Conservation (phyloP, 1,140 invertebrate genomes). For the Acyrthosiphon pisum region DNA sequence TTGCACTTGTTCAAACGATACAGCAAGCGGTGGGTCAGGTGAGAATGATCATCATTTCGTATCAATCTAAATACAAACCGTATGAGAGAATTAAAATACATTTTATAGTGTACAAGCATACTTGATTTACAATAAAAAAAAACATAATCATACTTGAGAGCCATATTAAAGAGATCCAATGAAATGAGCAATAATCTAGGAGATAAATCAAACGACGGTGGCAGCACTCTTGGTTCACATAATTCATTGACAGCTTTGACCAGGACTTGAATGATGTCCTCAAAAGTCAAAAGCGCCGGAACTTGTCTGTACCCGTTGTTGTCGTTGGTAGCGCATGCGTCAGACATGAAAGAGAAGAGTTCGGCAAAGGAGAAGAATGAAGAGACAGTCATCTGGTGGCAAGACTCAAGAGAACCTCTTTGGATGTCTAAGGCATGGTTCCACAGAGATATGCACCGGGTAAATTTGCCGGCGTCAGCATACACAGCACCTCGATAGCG, state of each 20-base stretch:
- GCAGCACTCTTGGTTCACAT: constrained; percentile 52
- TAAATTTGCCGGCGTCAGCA: constrained; percentile 92
- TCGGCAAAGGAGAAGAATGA: constrained; percentile 93
- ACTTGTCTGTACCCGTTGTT: constrained; percentile 60
- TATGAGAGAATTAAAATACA: background rate
- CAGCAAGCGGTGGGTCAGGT: constrained; percentile 62
- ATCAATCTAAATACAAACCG: constrained; percentile 56
- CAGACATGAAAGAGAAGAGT: constrained; percentile 93
- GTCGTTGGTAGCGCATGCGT: constrained; percentile 67
- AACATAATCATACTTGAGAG: constrained; percentile 17
- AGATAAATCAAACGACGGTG: constrained; percentile 45
- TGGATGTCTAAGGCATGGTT: constrained; percentile 97
- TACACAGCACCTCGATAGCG: constrained; percentile 87
- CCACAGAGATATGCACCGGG: constrained; percentile 91
- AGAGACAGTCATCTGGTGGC: constrained; percentile 93
- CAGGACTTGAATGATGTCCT: constrained; percentile 65
- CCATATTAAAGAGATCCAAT: constrained; percentile 52
- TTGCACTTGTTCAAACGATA: constrained; percentile 60
- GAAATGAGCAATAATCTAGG: constrained; percentile 57
- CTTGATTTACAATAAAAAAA: background rate
- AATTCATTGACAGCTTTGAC: constrained; percentile 62
- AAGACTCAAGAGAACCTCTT: constrained; percentile 88
- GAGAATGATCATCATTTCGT: constrained; percentile 62
- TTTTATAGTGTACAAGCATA: background rate
- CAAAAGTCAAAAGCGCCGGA: constrained; percentile 61